Evolutionary conservation across 2,113 vertebrate species (phyloP).

Genomic region (Pseudopipra pipra): DNA sequence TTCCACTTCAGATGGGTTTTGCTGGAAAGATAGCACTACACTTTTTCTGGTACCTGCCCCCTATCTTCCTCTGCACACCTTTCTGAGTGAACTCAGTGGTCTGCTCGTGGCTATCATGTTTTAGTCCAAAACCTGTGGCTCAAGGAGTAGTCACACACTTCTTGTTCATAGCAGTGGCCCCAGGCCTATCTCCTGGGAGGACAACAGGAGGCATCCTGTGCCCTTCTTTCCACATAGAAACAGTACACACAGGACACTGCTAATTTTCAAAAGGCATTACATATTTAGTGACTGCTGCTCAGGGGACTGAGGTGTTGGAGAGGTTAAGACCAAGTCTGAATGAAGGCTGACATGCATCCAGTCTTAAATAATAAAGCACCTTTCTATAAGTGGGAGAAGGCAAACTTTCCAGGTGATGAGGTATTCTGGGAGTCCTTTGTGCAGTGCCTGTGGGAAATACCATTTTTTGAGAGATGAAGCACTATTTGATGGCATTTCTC

Average conservation of each 20-base stretch:
- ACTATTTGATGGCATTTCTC: neutral
- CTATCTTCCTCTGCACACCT: neutral
- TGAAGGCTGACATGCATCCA: neutral
- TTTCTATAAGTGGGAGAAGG: neutral
- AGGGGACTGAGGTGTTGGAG: neutral
- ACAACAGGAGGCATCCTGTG: neutral
- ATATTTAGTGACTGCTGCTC: neutral
- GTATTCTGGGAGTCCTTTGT: neutral
- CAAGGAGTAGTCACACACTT: neutral
- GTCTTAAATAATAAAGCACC: neutral
- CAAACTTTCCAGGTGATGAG: neutral
- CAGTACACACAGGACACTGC: neutral
- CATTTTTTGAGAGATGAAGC: neutral
- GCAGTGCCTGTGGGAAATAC: neutral
- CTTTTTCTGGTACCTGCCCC: neutral
- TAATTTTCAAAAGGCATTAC: neutral
- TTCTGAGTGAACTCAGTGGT: neutral
- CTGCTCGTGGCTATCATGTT: neutral
- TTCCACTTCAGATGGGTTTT: neutral
- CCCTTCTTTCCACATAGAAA: neutral
- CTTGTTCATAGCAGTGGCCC: neutral
- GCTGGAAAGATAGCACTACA: neutral
- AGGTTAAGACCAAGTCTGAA: neutral
- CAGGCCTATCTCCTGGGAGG: neutral
- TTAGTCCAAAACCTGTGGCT: neutral